Base-by-base conservation (phyloP, 2,797 vertebrate genomes). In the Muscicapa comitata region DNA sequence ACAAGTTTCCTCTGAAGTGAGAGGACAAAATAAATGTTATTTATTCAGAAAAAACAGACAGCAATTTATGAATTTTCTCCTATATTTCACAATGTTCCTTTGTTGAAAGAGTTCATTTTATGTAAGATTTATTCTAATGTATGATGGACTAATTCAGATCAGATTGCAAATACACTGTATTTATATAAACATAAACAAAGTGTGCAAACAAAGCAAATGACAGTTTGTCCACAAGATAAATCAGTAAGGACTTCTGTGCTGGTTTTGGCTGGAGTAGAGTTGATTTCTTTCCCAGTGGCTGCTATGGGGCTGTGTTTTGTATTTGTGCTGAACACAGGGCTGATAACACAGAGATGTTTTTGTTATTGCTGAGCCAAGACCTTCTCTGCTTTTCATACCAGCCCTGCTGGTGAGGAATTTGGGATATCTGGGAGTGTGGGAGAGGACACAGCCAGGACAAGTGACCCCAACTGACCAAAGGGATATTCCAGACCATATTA, bases 321-420 rank as follows among this genome's bases (percentile, higher is more conserved):
- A 9, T 59, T 26, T 66, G 38, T 80, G 33, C 38, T 73, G 38
- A 18, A 0, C 17, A 25, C n/a, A 14, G 23, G 19, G 43, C 2
- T 43, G 51, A 17, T 45, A 33, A 38, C 3, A 43, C 7, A 65
- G 28, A 58, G 43, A 20, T 58, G 33, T 15, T 87, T 79, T 45
- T 59, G 68, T 23, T 17, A 1, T 31, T 40, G 29, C 25, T 73
- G 53, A 53, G 62, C 61, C 28, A 29, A 15, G 24, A 6, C 9
- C 4, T 38, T 17, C 7, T 6, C 37, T 58, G 67, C 13, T 50
- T n/a, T 19, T 7, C 0, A 0, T 13, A 3, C 3, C 2, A 7
- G 19, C 6, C 28, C 2, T 0, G 0, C n/a, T 40, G 67, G n/a
- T 4, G 12, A 47, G 24, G 40, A 45, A 8, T 3, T 0, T 18